Percentiles rank a stretch among this genome's conserved stretches.
Conservation (phyloP, 2,797 vertebrate genomes). For the Darevskia nairensis region DNA sequence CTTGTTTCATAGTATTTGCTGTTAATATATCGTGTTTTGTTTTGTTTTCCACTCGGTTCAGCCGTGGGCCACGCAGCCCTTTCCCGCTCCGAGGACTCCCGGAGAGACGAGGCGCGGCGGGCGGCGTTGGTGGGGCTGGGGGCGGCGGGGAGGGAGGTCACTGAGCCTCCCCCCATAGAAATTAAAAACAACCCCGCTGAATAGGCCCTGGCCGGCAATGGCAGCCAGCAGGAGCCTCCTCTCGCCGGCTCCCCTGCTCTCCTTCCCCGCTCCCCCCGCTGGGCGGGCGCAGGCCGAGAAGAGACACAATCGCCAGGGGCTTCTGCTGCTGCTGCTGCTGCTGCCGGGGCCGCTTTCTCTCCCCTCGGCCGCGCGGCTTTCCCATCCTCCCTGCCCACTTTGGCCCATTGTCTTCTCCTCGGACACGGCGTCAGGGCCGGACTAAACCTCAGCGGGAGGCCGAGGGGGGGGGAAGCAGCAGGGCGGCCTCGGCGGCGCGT, state of each 20-base stretch:
- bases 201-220: too few relatives aligned
- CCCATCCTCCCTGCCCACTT: background rate
- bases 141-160: background rate
- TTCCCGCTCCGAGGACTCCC: too few relatives aligned
- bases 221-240: too few relatives aligned
- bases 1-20: too few relatives aligned
- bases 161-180: background rate
- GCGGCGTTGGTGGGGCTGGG: too few relatives aligned
- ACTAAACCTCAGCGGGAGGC: conserved; percentile 25
- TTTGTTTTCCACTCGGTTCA: too few relatives aligned
- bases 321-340: background rate
- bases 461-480: background rate
- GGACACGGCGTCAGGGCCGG: conserved; percentile 7
- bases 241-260: too few relatives aligned
- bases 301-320: background rate
- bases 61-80: too few relatives aligned
- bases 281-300: background rate
- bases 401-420: background rate
- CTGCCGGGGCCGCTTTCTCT: background rate
- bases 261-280: background rate
- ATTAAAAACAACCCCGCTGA: too few relatives aligned
- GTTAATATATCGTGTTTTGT: too few relatives aligned
- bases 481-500: conserved; percentile 13
- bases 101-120: too few relatives aligned
- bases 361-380: background rate